Conservation (phyloP, 37 sponge, comb jelly and placozoan genomes). For the Agelas oroides region DNA sequence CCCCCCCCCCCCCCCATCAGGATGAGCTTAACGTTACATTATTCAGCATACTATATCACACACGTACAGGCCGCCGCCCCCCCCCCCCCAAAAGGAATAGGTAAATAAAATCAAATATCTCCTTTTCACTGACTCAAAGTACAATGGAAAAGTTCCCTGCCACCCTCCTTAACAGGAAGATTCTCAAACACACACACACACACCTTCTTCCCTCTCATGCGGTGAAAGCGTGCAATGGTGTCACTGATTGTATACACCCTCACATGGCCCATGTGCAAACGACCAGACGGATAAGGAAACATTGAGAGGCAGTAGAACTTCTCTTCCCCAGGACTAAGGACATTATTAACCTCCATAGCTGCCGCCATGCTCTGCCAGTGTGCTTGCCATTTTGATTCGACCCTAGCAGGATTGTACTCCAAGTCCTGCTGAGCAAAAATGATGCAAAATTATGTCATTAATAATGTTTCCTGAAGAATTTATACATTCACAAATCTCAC, state of each 20-base stretch:
- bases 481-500: too few relatives aligned
- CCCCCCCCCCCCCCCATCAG: too few relatives aligned
- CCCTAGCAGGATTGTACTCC: not conserved
- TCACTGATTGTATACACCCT: conserved; percentile 89
- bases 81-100: too few relatives aligned
- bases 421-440: not conserved
- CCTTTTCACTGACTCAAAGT: too few relatives aligned
- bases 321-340: conserved; percentile 4
- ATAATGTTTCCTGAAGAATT: too few relatives aligned
- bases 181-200: not conserved
- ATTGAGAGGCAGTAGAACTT: conserved; percentile 77
- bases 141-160: too few relatives aligned
- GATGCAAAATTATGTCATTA: too few relatives aligned
- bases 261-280: conserved; percentile 90
- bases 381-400: conserved; percentile 38
- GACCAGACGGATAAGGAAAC: conserved; percentile 90
- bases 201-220: conserved; percentile 72
- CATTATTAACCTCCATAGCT: not conserved
- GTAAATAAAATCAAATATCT: too few relatives aligned
- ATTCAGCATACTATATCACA: too few relatives aligned
- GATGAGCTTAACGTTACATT: too few relatives aligned
- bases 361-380: conserved; percentile 5
- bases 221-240: conserved; percentile 68
- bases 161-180: too few relatives aligned
- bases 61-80: too few relatives aligned